Conservation (phyloP, 2,797 vertebrate species). For the Anas georgica region DNA sequence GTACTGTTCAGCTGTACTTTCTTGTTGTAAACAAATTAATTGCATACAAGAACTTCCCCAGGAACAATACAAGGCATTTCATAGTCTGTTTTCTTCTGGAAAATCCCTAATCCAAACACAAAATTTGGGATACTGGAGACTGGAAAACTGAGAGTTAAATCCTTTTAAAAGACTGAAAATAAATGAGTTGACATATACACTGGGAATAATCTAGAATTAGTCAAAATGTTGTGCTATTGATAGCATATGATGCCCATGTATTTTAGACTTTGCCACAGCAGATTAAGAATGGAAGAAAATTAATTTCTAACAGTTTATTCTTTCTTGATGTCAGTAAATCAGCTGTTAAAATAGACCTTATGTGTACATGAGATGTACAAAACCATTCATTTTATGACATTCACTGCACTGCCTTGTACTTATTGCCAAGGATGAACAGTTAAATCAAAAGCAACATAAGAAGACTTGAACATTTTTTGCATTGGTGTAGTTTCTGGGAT, state of each 20-base stretch:
- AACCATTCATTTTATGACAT: not conserved
- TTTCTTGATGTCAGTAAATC: not conserved
- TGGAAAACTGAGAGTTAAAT: not conserved
- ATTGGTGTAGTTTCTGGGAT: not conserved
- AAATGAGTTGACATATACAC: not conserved
- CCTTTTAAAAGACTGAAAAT: not conserved
- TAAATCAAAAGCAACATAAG: not conserved
- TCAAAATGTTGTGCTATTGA: not conserved
- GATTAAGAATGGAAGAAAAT: not conserved
- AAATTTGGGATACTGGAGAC: not conserved
- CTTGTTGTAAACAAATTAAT: not conserved
- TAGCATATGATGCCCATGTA: not conserved
- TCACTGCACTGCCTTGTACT: no score
- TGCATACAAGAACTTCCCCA: not conserved
- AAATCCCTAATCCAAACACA: not conserved
- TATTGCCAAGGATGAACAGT: not conserved
- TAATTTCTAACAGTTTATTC: not conserved
- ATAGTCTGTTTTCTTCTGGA: not conserved
- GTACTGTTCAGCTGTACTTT: not conserved
- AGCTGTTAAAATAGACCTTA: not conserved
- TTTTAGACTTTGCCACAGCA: not conserved
- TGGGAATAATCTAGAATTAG: not conserved
- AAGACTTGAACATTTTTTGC: not conserved
- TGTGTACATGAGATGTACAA: not conserved
- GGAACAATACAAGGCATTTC: not conserved